A percentile compares a stretch with the other conserved stretches of the same genome.
Evolutionary conservation across 2,888 invertebrate species (phyloP).

Genomic region (Mythimna vitellina): DNA sequence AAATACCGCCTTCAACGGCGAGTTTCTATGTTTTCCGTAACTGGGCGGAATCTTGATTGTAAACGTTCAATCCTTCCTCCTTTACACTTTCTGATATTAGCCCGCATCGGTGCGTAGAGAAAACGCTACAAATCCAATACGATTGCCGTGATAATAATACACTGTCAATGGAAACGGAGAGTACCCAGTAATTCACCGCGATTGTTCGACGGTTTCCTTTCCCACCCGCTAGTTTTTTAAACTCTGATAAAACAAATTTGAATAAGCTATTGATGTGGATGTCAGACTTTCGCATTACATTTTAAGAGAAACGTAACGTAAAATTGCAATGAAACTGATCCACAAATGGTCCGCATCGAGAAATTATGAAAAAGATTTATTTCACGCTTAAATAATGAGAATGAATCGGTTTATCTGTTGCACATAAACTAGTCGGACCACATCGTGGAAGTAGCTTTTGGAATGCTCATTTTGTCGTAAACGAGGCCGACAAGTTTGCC

Average conservation of each 20-base stretch:
- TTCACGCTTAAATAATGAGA: conserved; percentile 56
- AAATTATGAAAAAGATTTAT: conserved; percentile 54
- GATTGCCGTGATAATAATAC: conserved; percentile 72
- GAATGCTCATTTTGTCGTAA: conserved; percentile 65
- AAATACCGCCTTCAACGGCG: conserved; percentile 19
- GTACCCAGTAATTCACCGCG: conserved; percentile 70
- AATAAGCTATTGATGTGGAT: conserved; percentile 71
- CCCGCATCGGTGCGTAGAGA: conserved; percentile 55
- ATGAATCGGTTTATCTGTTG: conserved; percentile 50
- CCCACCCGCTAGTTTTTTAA: conserved; percentile 74
- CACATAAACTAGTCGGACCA: conserved; percentile 58
- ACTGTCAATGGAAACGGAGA: conserved; percentile 76
- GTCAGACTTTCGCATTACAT: conserved; percentile 71
- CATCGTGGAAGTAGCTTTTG: conserved; percentile 51
- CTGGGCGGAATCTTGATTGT: conserved; percentile 29
- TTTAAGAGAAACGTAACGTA: conserved; percentile 59
- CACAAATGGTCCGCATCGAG: conserved; percentile 48
- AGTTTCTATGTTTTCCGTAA: conserved; percentile 16
- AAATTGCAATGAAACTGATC: conserved; percentile 55
- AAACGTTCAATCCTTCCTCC: conserved; percentile 29
- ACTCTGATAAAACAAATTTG: conserved; percentile 70
- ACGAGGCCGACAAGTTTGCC: conserved; percentile 68
- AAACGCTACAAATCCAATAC: conserved; percentile 68
- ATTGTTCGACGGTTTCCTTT: conserved; percentile 81
- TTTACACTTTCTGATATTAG: conserved; percentile 49